Percentiles rank a stretch among this genome's conserved stretches.
Conservation (phyloP, 2,797 vertebrate genomes). For the Karalla daura region DNA sequence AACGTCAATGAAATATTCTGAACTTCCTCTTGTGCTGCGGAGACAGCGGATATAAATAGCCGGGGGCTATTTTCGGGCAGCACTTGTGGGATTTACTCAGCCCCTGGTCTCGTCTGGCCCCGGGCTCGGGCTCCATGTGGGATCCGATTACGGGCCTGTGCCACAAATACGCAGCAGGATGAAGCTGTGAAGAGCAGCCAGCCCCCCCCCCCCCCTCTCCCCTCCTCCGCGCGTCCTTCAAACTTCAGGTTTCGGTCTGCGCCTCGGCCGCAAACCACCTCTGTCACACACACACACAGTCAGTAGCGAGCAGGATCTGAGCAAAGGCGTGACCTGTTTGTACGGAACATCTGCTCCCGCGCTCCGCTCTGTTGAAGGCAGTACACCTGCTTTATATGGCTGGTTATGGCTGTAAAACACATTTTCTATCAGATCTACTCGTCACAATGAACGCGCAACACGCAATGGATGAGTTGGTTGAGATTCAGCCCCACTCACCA, state of each 20-base stretch:
- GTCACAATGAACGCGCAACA: too few relatives aligned
- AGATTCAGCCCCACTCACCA: too few relatives aligned
- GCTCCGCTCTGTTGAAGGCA: too few relatives aligned
- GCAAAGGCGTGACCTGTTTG: too few relatives aligned
- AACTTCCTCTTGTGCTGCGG: slow-evolving; percentile 71
- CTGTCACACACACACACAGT: too few relatives aligned
- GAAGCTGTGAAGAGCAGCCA: slow-evolving; percentile 30
- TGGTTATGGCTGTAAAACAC: too few relatives aligned
- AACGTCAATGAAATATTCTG: slow-evolving; percentile 75
- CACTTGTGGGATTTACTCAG: slow-evolving; percentile 69
- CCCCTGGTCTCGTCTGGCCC: slow-evolving; percentile 38
- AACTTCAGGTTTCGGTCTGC: neutral
- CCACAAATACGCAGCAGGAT: slow-evolving; percentile 47
- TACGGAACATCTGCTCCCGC: too few relatives aligned
- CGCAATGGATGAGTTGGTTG: too few relatives aligned
- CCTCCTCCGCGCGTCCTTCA: slow-evolving; percentile 16
- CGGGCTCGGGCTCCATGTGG: slow-evolving; percentile 23
- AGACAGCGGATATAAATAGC: slow-evolving; percentile 77
- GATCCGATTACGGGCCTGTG: slow-evolving; percentile 59
- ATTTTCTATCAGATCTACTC: too few relatives aligned
- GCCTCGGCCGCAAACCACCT: too few relatives aligned
- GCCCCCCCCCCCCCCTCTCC: neutral
- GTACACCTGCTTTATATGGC: too few relatives aligned
- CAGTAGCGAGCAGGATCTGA: too few relatives aligned
- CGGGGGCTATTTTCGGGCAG: slow-evolving; percentile 64